Base-by-base conservation (phyloP, 2,888 invertebrate genomes). In the Xylophagus ater region DNA sequence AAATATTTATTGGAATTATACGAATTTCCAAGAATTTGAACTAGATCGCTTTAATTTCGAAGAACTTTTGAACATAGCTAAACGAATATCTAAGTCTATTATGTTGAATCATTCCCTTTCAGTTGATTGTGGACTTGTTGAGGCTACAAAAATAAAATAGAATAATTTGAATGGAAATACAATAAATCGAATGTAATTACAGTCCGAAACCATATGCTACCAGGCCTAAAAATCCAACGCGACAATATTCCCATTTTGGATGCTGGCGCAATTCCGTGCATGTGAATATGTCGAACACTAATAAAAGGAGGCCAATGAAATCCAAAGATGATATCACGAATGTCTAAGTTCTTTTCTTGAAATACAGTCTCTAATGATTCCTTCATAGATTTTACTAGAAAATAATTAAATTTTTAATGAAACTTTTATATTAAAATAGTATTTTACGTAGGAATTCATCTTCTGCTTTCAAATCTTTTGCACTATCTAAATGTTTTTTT, bases 251-350 rank as follows among this genome's bases (percentile, higher is more conserved):
- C 70, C 81, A 93, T 86, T 44, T 78, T 71, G 0, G 76, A 74
- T 12, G 72, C 71, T 0, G 92, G 89, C 1, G 82, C 78, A 37
- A 93, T 90, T 0, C 79, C 74, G 53, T 94, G 93, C 40, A 93
- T 66, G 59, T 93, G 93, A 5, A 89, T 66, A 62, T 93, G 93
- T 32, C 67, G 61, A 0, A 93, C 74, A 2, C 82, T 79, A 42
- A 81, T 76, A 62, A 90, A 90, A 0, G 93, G 93, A 0, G 93
- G 92, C 80, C 87, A 81, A 58, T 93, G 92, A 56, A 89, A 93
- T 0, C 93, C 93, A 29, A 78, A 67, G 33, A 76, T 67, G 12
- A 69, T 64, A 40, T 71, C 69, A 1, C 62, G 55, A 0, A 58
- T 32, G 1, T 63, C 50, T 1, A 70, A 60, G n/a, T 69, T 69